A percentile compares a stretch with the other conserved stretches of the same genome.
Conservation (phyloP, 2,888 invertebrate species). For the Caradrina kadenii region DNA sequence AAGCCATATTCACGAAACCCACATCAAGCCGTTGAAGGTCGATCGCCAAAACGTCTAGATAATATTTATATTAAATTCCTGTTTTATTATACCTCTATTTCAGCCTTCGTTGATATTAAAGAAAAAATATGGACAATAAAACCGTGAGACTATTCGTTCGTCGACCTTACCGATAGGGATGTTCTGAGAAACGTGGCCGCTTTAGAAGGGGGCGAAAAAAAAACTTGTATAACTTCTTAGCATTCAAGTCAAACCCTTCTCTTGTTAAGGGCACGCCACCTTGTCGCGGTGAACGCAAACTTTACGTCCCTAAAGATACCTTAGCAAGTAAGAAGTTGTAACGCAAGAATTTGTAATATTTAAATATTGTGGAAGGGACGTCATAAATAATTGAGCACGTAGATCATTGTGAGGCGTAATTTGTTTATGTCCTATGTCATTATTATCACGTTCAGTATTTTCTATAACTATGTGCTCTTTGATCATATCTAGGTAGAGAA, state of each 20-base stretch:
- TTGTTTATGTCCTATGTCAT: conserved; percentile 5
- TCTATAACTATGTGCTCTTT: neutral
- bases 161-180: conserved; percentile 43
- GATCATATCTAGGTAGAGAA: neutral
- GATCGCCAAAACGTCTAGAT: conserved; percentile 5
- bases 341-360: conserved; percentile 18
- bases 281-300: conserved; percentile 42
- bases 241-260: conserved; percentile 61
- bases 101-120: conserved; percentile 33
- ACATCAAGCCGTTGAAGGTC: conserved; percentile 34
- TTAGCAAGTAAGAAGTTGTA: conserved; percentile 26
- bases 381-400: conserved; percentile 34
- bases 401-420: conserved; percentile 13
- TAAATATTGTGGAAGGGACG: neutral
- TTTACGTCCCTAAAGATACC: conserved; percentile 36
- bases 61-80: conserved; percentile 40
- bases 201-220: conserved; percentile 34
- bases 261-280: conserved; percentile 41
- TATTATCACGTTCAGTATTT: conserved; percentile 28
- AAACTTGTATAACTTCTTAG: conserved; percentile 40
- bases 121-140: conserved; percentile 25
- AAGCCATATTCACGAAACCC: conserved; percentile 8
- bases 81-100: conserved; percentile 25
- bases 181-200: conserved; percentile 25
- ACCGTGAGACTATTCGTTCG: conserved; percentile 43